Evolutionary conservation across 2,113 vertebrate genomes (phyloP), one percentile per base, ranked within the genome.

Genomic region (Gracilinanus agilis): DNA sequence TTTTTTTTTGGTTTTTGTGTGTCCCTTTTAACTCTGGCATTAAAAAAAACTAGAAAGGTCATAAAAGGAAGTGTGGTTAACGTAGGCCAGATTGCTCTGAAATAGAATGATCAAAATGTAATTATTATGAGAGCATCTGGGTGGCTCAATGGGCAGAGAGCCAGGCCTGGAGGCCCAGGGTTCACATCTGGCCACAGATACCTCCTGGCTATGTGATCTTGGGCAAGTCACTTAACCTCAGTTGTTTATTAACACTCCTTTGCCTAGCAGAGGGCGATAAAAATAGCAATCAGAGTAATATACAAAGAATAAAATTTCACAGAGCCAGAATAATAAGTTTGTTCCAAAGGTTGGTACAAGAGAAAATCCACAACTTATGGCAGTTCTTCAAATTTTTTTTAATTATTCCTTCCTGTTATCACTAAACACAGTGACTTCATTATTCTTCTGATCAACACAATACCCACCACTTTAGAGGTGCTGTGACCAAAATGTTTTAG

Each of bases 21-120:
- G 3, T 21, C 11, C 94, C 92, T 95, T 95, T 9, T 21, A 93
- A 56, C 49, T 58, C 1, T 96, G 55, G 23, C 23, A 6, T 89
- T 27, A 94, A 94, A 83, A 92, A 55, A 90, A 44, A 44, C 23
- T 83, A 93, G 44, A 53, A 53, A 55, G 5, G 3, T 90, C 67
- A 67, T 75, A 75, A 75, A 40, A 40, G 6, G 23, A 19, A 83
- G 7, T 19, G 40, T 16, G n/a, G n/a, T 40, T 83, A 40, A 83
- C n/a, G 34, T 13, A 24, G 3, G 44, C 75, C 29, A 16, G 29
- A 12, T 53, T 93, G 44, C 61, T 40, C 90, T 75, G 24, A 88
- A 94, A 75, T 2, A 10, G 49, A 44, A 89, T 44, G n/a, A 44
- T 56, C 94, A 90, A 92, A 96, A 90, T 83, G 19, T 49, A 94